Evolutionary conservation across 1,140 invertebrate genomes (phyloP), one percentile per base, ranked within the genome.

Genomic region (Drosophila willistoni): DNA sequence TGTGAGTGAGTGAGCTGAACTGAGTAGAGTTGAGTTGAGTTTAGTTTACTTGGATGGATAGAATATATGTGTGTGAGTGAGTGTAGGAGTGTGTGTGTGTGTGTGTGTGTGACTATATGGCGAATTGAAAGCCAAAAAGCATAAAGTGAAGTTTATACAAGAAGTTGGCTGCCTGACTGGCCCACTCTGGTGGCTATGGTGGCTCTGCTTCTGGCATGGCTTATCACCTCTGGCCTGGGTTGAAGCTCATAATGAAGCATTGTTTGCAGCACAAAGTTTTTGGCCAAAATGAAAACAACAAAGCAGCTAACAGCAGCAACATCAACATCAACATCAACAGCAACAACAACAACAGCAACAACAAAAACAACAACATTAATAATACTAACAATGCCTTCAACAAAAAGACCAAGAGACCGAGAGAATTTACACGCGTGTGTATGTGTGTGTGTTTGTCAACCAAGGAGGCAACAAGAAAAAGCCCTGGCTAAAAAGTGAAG

Each of bases 211-310:
- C 56, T 85, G 82, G 79, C 83, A 77, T 60, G 83, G 83, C 84
- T 87, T 86, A 83, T 86, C 79, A 83, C 84, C 83, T 87, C 73
- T 79, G 84, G 76, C 79, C 69, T 73, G 66, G 76, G 76, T 64
- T 77, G 72, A 39, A 77, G 83, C 79, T 83, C 82, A 87, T 83
- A 87, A 87, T 83, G 76, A 86, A 86, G 82, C 82, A 87, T 86
- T 86, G 82, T 87, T 86, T 86, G 83, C 77, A 62, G 75, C 83
- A 82, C 83, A 87, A 86, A 86, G 79, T 86, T 86, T 87, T 51
- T 51, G 78, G 81, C 65, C 62, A 62, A 64, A 77, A 77, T 79
- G 77, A 77, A 85, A 72, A 74, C 83, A 76, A 81, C 78, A 86
- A 75, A 51, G 17, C 44, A 51, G 17, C 44, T 7, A 51, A 51